Base-by-base conservation (phyloP, 1,140 invertebrate species). In the Parapsyche elsis region DNA sequence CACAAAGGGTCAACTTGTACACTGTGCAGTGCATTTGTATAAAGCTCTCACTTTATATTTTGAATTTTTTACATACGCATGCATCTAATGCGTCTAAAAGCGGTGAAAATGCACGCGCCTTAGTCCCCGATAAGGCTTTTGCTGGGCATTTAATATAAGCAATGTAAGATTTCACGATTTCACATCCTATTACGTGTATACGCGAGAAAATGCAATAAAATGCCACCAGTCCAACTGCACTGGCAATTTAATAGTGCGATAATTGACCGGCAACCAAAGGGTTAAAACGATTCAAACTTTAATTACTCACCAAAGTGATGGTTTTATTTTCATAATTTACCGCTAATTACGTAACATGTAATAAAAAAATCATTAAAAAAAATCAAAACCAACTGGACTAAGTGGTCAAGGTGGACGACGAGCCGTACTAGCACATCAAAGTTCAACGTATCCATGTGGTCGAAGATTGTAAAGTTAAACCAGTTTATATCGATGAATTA, bases 381-480 rank as follows among this genome's bases (percentile, higher is more conserved):
- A 38, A 38, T 7, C 30, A 38, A 38, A 38, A 38, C 30, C 30
- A 38, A 38, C 30, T 38, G 30, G 49, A 53, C 23, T 2, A 67
- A 67, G 21, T 23, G 64, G 64, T 67, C 64, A 67, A 67, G 64
- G 64, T 67, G 64, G 64, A 67, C 64, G 19, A 67, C 64, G 21
- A 16, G 1, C 21, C 57, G 16, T 19, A 19, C 9, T 61, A 19
- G 21, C 64, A 23, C 24, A 67, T 14, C 23, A 67, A 67, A 67
- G 64, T 67, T 67, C 64, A 67, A 67, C 23, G 64, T 26, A 53
- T 53, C 49, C 49, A 53, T 53, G 49, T 53, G 64, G 23, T 19
- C 9, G 9, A 16, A 19, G 16, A 19, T 9, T 19, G 21, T 61
- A 9, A 12, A 61, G n/a, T 61, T 9, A 19, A 61, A 61, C 57